A percentile compares a stretch with the other conserved stretches of the same genome.
phyloP scores from a whole-genome alignment of 1,140 invertebrate genomes.

The Pissodes strobi region DNA sequence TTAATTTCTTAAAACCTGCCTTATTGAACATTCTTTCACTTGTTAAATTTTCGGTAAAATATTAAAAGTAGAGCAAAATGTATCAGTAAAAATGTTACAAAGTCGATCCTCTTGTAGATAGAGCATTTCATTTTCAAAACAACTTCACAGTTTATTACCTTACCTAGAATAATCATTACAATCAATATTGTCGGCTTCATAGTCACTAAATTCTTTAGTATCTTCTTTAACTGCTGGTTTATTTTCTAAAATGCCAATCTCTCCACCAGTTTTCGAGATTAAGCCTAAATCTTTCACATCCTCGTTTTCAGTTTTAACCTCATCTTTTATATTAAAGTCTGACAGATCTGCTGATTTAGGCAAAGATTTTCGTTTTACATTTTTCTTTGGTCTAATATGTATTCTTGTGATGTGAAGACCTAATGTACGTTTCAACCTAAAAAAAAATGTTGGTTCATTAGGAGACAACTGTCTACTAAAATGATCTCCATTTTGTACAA shows the following conservation, averaged over 20 bases:
- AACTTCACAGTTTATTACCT: background rate
- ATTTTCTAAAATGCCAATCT: too few relatives aligned
- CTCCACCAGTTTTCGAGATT: too few relatives aligned
- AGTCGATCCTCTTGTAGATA: background rate
- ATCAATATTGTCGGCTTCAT: background rate
- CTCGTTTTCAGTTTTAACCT: background rate
- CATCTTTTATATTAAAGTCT: background rate
- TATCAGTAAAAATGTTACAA: too few relatives aligned
- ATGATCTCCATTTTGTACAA: too few relatives aligned
- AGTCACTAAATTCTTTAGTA: slow-evolving; percentile 4
- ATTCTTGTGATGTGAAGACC: slow-evolving; percentile 34
- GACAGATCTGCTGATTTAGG: background rate
- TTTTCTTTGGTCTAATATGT: slow-evolving; percentile 26
- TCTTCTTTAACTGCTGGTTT: background rate
- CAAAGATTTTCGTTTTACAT: slow-evolving; percentile 15
- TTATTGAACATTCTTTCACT: too few relatives aligned
- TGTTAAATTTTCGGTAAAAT: too few relatives aligned
- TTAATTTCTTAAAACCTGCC: too few relatives aligned
- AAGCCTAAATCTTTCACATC: too few relatives aligned
- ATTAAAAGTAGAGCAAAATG: too few relatives aligned
- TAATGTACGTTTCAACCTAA: slow-evolving; percentile 29
- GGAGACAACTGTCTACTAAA: too few relatives aligned
- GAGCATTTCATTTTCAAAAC: background rate
- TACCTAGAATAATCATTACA: slow-evolving; percentile 7
- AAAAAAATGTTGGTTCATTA: too few relatives aligned